Evolutionary conservation across 2,888 invertebrate genomes (phyloP).

Genomic region (Chloroclystis v-ata): DNA sequence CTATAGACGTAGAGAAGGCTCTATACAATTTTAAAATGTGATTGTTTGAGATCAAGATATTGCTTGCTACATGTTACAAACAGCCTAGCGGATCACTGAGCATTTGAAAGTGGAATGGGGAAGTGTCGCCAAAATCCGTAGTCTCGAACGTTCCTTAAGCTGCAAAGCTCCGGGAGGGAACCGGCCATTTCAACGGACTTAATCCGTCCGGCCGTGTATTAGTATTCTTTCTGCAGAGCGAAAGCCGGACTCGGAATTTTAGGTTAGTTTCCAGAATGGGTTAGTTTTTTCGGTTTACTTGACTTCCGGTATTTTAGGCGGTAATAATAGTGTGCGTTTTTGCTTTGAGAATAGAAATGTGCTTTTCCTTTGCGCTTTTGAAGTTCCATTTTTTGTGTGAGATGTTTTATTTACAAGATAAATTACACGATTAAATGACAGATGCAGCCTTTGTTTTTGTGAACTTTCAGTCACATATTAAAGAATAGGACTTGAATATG

Average conservation of each 20-base stretch:
- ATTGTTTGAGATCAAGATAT: no score
- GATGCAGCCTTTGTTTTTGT: no score
- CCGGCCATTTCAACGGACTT: conserved; percentile 38
- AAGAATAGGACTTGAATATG: no score
- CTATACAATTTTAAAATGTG: no score
- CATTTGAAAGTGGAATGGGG: no score
- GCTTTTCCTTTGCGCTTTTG: background rate
- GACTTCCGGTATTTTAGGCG: conserved; percentile 7
- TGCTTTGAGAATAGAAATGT: background rate
- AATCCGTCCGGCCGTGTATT: conserved; percentile 42
- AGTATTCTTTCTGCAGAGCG: conserved; percentile 45
- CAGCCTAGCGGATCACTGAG: no score
- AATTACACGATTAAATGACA: no score
- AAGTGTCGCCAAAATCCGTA: background rate
- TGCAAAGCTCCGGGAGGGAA: conserved; percentile 13
- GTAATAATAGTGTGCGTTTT: conserved; percentile 5
- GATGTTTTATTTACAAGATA: no score
- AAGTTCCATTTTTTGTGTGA: background rate
- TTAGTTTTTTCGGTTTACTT: conserved; percentile 11
- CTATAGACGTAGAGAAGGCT: no score
- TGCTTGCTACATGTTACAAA: no score
- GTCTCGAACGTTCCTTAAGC: conserved; percentile 8
- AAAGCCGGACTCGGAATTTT: conserved; percentile 43
- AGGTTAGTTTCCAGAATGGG: conserved; percentile 28
- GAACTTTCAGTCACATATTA: no score